Percentiles rank a stretch among this genome's conserved stretches.
phyloP scores from a whole-genome alignment of 1,140 invertebrate species.

The Conopomorpha cramerella region DNA sequence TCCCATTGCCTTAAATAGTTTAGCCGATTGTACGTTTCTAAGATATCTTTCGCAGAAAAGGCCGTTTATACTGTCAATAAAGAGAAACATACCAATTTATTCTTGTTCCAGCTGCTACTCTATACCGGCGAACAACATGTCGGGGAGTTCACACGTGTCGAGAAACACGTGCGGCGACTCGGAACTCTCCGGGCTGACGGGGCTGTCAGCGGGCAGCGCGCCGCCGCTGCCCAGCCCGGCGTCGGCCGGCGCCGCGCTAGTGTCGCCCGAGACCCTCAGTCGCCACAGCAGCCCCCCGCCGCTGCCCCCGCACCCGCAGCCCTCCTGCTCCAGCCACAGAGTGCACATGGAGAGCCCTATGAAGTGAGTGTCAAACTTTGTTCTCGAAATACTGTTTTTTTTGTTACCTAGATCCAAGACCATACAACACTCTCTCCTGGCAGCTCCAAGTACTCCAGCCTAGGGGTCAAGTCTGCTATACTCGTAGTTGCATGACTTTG shows the following conservation, averaged over 20 bases:
- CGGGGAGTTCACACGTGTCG: constrained; percentile 61
- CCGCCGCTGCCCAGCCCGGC: constrained; percentile 70
- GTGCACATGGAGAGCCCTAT: constrained; percentile 52
- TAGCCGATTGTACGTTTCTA: too few species aligned
- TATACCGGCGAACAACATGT: constrained; percentile 64
- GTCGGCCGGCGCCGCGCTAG: constrained; percentile 71
- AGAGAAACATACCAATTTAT: too few species aligned
- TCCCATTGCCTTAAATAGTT: too few species aligned
- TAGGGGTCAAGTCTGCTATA: too few species aligned
- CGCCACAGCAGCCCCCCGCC: constrained; percentile 50
- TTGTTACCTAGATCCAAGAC: too few species aligned
- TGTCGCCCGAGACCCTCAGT: constrained; percentile 70
- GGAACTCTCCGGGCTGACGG: constrained; percentile 21
- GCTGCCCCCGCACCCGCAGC: constrained; percentile 40
- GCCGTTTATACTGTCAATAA: too few species aligned
- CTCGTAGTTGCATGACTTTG: too few species aligned
- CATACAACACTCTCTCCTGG: too few species aligned
- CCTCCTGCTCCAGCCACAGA: constrained; percentile 51
- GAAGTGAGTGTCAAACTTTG: constrained; percentile 35
- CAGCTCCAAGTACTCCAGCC: too few species aligned
- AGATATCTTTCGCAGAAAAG: too few species aligned
- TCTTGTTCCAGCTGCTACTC: constrained; percentile 65
- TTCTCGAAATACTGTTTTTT: too few species aligned
- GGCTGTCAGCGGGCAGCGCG: constrained; percentile 31
- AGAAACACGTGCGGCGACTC: constrained; percentile 41